Evolutionary conservation across 2,797 vertebrate species (phyloP).

Genomic region (Bufotes viridis): DNA sequence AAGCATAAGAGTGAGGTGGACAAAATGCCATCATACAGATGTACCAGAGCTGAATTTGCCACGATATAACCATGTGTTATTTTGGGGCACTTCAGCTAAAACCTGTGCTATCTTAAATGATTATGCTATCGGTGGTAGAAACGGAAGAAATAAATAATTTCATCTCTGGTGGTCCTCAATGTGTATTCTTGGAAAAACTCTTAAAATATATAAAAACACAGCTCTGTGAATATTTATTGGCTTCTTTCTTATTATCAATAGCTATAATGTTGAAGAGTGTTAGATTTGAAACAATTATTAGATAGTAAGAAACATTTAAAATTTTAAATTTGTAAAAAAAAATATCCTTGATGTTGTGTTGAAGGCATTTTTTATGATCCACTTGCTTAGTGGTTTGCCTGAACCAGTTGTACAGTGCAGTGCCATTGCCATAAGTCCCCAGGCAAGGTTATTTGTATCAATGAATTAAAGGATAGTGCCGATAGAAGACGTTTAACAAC

Average conservation of each 20-base stretch:
- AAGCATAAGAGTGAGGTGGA: not conserved
- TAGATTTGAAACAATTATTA: no score
- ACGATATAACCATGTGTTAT: not conserved
- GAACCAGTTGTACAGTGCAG: no score
- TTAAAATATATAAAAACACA: not conserved
- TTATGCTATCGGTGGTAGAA: not conserved
- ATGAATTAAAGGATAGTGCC: no score
- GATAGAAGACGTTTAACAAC: no score
- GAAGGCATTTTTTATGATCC: no score
- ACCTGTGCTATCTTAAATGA: not conserved
- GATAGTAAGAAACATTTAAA: no score
- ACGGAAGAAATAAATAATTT: not conserved
- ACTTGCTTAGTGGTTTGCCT: no score
- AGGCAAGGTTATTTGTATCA: no score
- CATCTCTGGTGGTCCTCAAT: not conserved
- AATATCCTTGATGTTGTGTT: no score
- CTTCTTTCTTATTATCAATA: not conserved
- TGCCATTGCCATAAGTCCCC: no score
- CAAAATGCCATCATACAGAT: not conserved
- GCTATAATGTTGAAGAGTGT: no score
- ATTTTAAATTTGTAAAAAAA: no score
- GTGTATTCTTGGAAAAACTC: not conserved
- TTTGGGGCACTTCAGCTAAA: not conserved
- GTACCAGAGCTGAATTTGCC: not conserved
- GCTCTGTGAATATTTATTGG: not conserved